These are phyloP conservation scores for Iphiclides podalirius DNA, from an alignment of 2,888 invertebrate genomes.

Conservation along the genomic window DNA sequence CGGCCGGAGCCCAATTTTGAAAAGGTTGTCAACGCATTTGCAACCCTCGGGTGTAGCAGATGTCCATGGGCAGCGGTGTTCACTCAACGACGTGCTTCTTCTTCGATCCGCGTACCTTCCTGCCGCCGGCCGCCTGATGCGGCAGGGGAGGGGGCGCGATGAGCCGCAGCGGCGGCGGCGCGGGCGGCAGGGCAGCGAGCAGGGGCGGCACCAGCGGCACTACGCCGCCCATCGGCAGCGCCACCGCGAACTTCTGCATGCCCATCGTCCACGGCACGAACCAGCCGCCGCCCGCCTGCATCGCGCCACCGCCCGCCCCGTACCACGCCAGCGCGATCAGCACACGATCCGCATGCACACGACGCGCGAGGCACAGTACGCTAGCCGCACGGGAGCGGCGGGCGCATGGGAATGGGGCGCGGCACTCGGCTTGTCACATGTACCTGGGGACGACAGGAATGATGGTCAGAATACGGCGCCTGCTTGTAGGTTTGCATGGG, in stretches of 20 bases:
- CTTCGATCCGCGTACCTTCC: slow-evolving; percentile 67
- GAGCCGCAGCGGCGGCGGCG: slow-evolving; percentile 63
- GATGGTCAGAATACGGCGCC: too few species aligned
- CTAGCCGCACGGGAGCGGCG: neutral
- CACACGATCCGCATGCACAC: slow-evolving; percentile 61
- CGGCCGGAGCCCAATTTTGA: too few species aligned
- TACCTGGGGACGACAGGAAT: slow-evolving; percentile 58
- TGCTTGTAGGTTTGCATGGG: too few species aligned
- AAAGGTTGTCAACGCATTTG: too few species aligned
- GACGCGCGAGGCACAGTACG: slow-evolving; percentile 33
- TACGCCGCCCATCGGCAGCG: slow-evolving; percentile 72
- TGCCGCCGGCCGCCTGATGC: slow-evolving; percentile 53
- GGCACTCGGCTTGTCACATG: slow-evolving; percentile 47
- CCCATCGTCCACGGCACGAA: slow-evolving; percentile 72
- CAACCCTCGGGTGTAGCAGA: too few species aligned
- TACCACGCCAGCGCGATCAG: slow-evolving; percentile 77
- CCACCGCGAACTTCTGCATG: slow-evolving; percentile 73
- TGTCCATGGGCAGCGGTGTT: too few species aligned
- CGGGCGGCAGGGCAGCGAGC: slow-evolving; percentile 64
- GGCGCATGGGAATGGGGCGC: slow-evolving; percentile 16
- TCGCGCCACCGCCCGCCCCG: slow-evolving; percentile 59
- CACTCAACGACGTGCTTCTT: too few species aligned
- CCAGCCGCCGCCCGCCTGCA: slow-evolving; percentile 73
- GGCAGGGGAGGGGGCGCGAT: slow-evolving; percentile 63
- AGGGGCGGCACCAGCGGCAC: slow-evolving; percentile 67